Conservation (phyloP, 1,140 invertebrate species). For the Triops longicaudatus region DNA sequence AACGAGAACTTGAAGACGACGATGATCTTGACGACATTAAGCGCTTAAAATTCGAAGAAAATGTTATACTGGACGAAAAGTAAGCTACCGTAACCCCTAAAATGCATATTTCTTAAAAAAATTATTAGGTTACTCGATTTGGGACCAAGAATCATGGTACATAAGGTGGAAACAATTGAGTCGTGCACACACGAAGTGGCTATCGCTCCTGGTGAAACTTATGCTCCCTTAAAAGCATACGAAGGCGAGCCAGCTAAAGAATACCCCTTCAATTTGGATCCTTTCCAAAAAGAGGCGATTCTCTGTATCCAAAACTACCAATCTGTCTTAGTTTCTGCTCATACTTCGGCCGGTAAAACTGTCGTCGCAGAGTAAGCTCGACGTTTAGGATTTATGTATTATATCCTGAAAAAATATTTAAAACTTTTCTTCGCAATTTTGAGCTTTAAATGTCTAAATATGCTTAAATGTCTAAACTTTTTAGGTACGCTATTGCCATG, state of each 20-base stretch:
- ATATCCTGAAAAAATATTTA: background rate
- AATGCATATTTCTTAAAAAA: conserved; percentile 30
- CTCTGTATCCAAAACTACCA: conserved; percentile 96
- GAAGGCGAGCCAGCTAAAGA: conserved; percentile 70
- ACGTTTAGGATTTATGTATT: too few relatives aligned
- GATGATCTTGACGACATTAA: background rate
- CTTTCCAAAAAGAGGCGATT: conserved; percentile 97
- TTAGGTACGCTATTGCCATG: conserved; percentile 58
- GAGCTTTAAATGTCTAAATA: conserved; percentile 11
- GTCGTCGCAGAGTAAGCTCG: conserved; percentile 97
- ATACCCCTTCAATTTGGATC: conserved; percentile 91
- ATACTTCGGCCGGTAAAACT: conserved; percentile 98
- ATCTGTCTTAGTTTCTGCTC: conserved; percentile 96
- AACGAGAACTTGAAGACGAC: background rate
- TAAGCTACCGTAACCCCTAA: background rate
- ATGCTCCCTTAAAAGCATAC: conserved; percentile 56
- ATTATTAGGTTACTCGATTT: conserved; percentile 32
- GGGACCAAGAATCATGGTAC: conserved; percentile 62
- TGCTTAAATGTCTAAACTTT: conserved; percentile 30
- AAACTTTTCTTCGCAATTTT: conserved; percentile 20
- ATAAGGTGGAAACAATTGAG: conserved; percentile 77
- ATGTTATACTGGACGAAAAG: background rate
- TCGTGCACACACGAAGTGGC: conserved; percentile 90
- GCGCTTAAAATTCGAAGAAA: background rate
- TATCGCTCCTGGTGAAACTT: conserved; percentile 73